These are phyloP conservation scores for Daubentonia madagascariensis DNA, from an alignment of 2,113 vertebrate species.

Conservation along the genomic window DNA sequence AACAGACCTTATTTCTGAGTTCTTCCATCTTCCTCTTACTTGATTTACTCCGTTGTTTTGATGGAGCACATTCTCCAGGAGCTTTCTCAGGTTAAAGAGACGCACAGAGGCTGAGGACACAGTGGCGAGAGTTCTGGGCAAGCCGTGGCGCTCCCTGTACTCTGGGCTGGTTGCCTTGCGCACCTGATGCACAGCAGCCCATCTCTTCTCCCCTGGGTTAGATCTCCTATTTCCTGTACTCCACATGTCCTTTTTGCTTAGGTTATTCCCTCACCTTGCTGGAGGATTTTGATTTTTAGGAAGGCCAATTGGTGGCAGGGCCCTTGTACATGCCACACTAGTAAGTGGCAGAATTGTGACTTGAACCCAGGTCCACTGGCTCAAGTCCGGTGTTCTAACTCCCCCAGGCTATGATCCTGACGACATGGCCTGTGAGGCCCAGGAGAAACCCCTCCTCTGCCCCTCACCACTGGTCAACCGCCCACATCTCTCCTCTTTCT, in stretches of 20 bases:
- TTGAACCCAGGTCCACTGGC: not conserved
- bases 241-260: not conserved
- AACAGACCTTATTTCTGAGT: not conserved
- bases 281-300: not conserved
- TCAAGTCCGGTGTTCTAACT: not conserved
- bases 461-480: not conserved
- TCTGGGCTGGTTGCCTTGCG: not conserved
- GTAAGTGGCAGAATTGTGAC: not conserved
- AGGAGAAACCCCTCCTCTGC: no score
- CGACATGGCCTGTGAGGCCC: fast-evolving
- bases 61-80: not conserved
- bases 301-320: not conserved
- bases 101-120: not conserved
- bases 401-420: no score
- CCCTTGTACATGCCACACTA: not conserved
- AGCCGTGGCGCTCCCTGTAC: fast-evolving
- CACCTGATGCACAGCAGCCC: fast-evolving
- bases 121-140: fast-evolving
- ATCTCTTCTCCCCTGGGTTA: not conserved
- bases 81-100: not conserved
- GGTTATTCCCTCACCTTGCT: not conserved
- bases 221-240: not conserved
- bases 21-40: not conserved
- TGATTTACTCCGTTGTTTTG: not conserved
- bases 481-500: not conserved